Conservation (phyloP, 2,888 invertebrate genomes). For the Brenthis hecate region DNA sequence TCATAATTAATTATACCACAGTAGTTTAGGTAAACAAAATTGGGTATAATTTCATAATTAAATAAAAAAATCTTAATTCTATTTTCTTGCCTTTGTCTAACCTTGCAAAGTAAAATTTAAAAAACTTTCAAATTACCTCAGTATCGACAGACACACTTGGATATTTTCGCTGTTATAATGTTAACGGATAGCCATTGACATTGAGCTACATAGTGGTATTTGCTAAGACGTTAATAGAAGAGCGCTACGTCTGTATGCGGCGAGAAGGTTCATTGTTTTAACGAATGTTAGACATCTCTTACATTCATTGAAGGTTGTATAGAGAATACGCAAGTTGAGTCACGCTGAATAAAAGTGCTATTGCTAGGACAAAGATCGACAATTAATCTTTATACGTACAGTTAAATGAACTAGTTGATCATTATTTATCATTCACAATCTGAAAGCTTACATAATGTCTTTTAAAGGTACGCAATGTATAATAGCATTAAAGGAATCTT, state of each 20-base stretch:
- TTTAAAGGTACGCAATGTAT: not conserved
- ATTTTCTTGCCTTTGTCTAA: too few relatives aligned
- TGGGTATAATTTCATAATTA: too few relatives aligned
- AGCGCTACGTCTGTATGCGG: slow-evolving; percentile 24
- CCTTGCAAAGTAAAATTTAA: not conserved
- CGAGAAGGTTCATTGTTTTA: slow-evolving; percentile 36
- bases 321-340: slow-evolving; percentile 28
- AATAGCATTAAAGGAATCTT: not conserved
- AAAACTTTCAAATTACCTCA: slow-evolving; percentile 10
- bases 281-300: slow-evolving; percentile 29
- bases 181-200: slow-evolving; percentile 12
- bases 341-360: slow-evolving; percentile 1
- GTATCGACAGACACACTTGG: not conserved
- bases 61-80: too few relatives aligned
- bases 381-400: slow-evolving; percentile 2
- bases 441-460: not conserved
- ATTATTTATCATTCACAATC: slow-evolving; percentile 3
- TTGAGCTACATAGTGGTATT: slow-evolving; percentile 25
- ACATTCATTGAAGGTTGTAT: slow-evolving; percentile 43
- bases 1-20: not conserved
- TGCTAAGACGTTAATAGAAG: slow-evolving; percentile 31
- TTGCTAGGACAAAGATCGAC: not conserved
- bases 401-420: not conserved
- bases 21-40: not conserved
- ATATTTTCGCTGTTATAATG: too few relatives aligned